Evolutionary conservation across 2,888 invertebrate species (phyloP).

Genomic region (Pseudolycoriella hygida): DNA sequence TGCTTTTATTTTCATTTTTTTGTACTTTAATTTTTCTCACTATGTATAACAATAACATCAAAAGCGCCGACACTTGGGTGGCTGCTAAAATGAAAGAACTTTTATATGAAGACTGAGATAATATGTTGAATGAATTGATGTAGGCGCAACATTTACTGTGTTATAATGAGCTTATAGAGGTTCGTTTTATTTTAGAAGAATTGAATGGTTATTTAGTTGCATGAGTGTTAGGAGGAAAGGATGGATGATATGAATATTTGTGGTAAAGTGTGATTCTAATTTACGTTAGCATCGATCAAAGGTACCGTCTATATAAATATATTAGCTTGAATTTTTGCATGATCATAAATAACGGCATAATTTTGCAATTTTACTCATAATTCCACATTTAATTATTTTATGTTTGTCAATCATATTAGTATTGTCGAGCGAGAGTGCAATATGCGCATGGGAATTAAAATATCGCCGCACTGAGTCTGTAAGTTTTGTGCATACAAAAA

Average conservation of each 20-base stretch:
- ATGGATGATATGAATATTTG: neutral
- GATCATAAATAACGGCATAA: too few species aligned
- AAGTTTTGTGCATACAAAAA: too few species aligned
- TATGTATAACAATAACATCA: slow-evolving; percentile 7
- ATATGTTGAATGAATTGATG: slow-evolving; percentile 1
- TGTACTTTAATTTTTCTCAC: neutral
- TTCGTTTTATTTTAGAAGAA: neutral
- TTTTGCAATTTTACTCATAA: too few species aligned
- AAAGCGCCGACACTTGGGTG: slow-evolving; percentile 12
- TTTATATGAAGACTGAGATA: neutral
- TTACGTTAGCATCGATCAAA: neutral
- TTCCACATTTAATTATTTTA: too few species aligned
- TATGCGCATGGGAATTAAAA: too few species aligned
- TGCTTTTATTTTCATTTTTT: neutral
- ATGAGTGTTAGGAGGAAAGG: neutral
- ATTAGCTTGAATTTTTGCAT: too few species aligned
- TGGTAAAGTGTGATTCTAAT: slow-evolving; percentile 1
- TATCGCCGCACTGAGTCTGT: too few species aligned
- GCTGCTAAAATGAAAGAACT: slow-evolving; percentile 4
- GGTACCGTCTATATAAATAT: neutral
- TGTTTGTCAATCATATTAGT: too few species aligned
- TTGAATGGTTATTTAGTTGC: neutral
- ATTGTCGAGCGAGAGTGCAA: too few species aligned
- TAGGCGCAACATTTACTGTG: slow-evolving; percentile 1
- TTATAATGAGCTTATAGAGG: slow-evolving; percentile 1